phyloP scores from a whole-genome alignment of 2,113 vertebrate genomes.

The Sylvietta virens region DNA sequence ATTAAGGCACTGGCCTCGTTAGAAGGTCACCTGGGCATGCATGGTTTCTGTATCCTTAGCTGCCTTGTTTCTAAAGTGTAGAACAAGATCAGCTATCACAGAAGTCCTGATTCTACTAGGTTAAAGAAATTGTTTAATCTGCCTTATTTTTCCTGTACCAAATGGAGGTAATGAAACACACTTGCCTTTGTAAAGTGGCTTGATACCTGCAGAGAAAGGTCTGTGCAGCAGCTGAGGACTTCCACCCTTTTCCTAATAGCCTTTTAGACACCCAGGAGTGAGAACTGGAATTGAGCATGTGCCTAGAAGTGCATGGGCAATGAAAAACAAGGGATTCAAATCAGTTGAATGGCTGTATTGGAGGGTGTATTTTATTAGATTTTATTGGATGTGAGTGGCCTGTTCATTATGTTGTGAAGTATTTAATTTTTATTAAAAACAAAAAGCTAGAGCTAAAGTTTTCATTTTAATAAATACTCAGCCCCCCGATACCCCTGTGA shows the following conservation, averaged over 20 bases:
- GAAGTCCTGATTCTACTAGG: neutral
- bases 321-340: neutral
- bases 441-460: neutral
- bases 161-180: neutral
- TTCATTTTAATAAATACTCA: neutral
- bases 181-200: neutral
- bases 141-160: neutral
- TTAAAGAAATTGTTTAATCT: neutral
- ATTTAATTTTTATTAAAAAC: neutral
- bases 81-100: neutral
- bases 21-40: neutral
- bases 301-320: neutral
- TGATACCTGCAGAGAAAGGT: neutral
- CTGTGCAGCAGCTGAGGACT: neutral
- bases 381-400: neutral
- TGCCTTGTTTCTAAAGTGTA: neutral
- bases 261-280: neutral
- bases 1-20: neutral
- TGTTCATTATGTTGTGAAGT: neutral
- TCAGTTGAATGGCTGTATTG: neutral
- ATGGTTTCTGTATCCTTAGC: neutral
- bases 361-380: neutral
- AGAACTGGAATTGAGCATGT: neutral
- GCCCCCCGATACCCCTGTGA: accelerated
- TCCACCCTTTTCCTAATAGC: neutral